A percentile compares a stretch with the other conserved stretches of the same genome.
Evolutionary conservation across 2,797 vertebrate species (phyloP).

Genomic region (Mus caroli): DNA sequence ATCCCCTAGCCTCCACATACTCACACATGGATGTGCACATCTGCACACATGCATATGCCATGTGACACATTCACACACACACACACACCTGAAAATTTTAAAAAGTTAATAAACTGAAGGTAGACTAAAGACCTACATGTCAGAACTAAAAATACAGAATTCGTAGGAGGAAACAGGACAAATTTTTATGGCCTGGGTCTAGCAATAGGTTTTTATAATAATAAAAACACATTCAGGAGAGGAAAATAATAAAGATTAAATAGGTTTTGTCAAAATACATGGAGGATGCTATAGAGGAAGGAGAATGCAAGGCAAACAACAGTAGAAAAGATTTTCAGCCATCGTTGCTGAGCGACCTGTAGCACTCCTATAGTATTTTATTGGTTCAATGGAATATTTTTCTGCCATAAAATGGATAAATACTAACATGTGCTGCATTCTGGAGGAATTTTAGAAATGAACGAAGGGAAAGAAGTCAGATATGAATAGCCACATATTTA

Average conservation of each 20-base stretch:
- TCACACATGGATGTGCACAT: too few species aligned
- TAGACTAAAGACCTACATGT: neutral
- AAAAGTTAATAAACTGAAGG: neutral
- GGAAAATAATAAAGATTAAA: neutral
- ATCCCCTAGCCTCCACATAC: neutral
- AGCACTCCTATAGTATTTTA: neutral
- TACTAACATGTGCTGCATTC: neutral
- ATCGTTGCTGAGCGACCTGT: too few species aligned
- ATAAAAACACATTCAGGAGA: neutral
- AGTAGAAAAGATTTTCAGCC: neutral
- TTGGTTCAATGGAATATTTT: neutral
- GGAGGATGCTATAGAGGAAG: neutral
- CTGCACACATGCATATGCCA: neutral
- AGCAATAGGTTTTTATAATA: neutral
- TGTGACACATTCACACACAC: neutral
- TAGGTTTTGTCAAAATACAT: neutral
- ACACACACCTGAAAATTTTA: neutral
- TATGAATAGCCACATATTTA: neutral
- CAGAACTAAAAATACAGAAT: conserved; percentile 21
- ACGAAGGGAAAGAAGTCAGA: neutral
- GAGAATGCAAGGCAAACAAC: neutral
- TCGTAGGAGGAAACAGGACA: neutral
- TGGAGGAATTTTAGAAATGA: neutral
- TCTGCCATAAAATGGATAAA: neutral
- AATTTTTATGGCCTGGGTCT: neutral